Percentiles rank a stretch among this genome's conserved stretches.
Conservation (phyloP, 2,113 vertebrate species). For the Pseudolaguvia tuberculata region DNA sequence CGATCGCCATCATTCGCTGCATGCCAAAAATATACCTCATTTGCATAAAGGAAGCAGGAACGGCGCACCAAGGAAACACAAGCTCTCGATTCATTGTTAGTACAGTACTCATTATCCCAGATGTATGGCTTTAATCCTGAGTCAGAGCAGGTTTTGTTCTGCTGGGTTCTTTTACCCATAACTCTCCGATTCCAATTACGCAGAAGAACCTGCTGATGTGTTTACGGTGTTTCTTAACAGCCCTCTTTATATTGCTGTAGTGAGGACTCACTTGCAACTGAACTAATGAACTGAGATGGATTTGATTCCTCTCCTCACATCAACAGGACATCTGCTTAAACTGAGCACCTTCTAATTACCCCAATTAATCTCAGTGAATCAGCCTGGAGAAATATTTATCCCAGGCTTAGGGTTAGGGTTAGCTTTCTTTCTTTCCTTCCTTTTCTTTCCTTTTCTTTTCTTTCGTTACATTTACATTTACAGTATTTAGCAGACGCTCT, state of each 20-base stretch:
- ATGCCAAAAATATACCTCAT: conserved; percentile 19
- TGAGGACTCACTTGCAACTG: not conserved
- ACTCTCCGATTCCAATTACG: not conserved
- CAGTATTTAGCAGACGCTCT: no score
- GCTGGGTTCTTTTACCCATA: not conserved
- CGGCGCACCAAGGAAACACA: not conserved
- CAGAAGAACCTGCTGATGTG: not conserved
- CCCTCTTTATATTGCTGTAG: conserved; percentile 8
- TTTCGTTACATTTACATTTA: no score
- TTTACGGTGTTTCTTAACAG: conserved; percentile 3
- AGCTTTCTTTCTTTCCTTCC: no score
- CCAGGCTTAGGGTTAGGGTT: no score
- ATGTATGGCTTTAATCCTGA: not conserved
- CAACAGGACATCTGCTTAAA: conserved; percentile 20
- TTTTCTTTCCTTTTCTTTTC: no score
- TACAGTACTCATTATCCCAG: not conserved
- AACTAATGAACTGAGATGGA: conserved; percentile 36
- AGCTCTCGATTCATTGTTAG: not conserved
- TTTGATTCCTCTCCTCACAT: conserved; percentile 7
- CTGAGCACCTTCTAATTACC: conserved; percentile 21
- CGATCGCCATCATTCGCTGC: conserved; percentile 8
- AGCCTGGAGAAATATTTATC: conserved; percentile 36
- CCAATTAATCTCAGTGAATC: conserved; percentile 39
- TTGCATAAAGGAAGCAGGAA: not conserved
- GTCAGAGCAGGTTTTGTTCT: no score